Evolutionary conservation across 1,140 invertebrate genomes (phyloP), one percentile per base, ranked within the genome.

Genomic region (Lordiphosa mommai): DNA sequence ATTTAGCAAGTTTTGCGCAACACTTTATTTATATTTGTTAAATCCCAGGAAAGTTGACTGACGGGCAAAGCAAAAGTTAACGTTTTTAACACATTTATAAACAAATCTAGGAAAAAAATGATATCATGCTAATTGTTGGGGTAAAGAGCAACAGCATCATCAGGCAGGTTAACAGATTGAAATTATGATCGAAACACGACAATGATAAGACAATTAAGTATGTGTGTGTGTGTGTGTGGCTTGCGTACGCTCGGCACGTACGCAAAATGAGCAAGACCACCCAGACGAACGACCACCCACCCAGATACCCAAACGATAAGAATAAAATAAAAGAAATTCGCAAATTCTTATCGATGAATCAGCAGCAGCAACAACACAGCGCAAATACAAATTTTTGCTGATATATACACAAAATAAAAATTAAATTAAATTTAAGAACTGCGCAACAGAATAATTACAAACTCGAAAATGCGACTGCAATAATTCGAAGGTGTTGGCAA

Each of bases 371-470:
- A n/a, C n/a, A n/a, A n/a, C n/a, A n/a, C n/a, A n/a, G n/a, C n/a
- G n/a, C n/a, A n/a, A n/a, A n/a, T n/a, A n/a, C n/a, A 50, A 40
- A 16, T 13, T 34, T 40, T 43, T 68, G 43, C 29, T 52, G 59
- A 68, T 59, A 36, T 47, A 5, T 20, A 1, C 46, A 16, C 1
- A 3, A 20, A 16, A 40, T 20, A 12, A 12, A 6, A 1, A 1
- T 17, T 3, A n/a, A 40, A 40, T 40, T n/a, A 40, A 40, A n/a
- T 40, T 44, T 44, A 14, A 9, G 20, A 50, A 80, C 74, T 82
- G 71, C 76, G 74, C 74, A 80, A 70, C 65, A 60, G 60, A 73
- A 66, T 66, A 80, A 80, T 80, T 80, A 73, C 65, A 80, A 66
- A 65, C 65, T 59, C 52, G 46, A 17, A 56, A 69, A 56, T 76